These are phyloP conservation scores for Heliornis fulica DNA, from an alignment of 2,113 vertebrate genomes.

Conservation along the genomic window DNA sequence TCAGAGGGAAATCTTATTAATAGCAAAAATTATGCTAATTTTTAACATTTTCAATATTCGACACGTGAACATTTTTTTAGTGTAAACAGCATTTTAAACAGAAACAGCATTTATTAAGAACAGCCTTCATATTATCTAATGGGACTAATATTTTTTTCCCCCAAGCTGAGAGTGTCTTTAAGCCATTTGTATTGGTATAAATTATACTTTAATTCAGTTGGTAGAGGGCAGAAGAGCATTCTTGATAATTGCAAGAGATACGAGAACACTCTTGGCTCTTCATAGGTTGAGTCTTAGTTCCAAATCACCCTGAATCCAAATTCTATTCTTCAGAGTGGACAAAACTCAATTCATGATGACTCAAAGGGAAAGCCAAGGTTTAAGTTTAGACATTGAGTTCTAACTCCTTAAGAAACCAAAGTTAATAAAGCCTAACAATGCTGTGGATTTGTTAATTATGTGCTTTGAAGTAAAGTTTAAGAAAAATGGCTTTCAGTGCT, in stretches of 20 bases:
- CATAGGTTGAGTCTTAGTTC: neutral
- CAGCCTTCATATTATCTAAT: neutral
- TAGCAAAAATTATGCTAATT: neutral
- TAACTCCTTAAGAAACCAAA: neutral
- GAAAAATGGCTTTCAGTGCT: neutral
- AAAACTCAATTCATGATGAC: fast-evolving
- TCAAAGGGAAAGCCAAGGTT: neutral
- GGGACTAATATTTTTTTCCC: neutral
- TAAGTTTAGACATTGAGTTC: neutral
- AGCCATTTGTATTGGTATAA: neutral
- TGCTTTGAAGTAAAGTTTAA: neutral
- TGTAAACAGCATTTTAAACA: neutral
- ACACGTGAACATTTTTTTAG: neutral
- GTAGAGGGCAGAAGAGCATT: neutral
- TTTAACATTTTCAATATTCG: neutral
- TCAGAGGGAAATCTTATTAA: neutral
- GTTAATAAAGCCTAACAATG: no score
- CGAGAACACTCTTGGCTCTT: neutral
- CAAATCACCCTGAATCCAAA: neutral
- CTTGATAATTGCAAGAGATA: neutral
- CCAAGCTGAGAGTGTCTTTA: neutral
- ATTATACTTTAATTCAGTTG: neutral
- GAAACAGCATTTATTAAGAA: neutral
- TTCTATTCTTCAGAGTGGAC: neutral
- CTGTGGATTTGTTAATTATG: no score